A percentile compares a stretch with the other conserved stretches of the same genome.
These are phyloP conservation scores for Leptura quadrifasciata DNA, from an alignment of 2,888 invertebrate genomes.

Conservation along the genomic window DNA sequence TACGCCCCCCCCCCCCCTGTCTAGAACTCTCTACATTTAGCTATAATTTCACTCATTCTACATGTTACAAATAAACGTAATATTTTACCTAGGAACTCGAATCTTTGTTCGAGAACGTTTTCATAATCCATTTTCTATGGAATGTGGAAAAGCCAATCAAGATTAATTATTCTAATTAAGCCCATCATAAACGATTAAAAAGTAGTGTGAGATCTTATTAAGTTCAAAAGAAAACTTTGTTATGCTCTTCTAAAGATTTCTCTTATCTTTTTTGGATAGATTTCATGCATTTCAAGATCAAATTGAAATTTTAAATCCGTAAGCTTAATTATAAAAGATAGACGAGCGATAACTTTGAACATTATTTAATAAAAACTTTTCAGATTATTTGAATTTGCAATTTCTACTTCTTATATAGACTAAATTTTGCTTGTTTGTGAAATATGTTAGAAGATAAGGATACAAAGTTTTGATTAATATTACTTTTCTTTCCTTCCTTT, in stretches of 20 bases:
- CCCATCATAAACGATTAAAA: neutral
- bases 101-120: neutral
- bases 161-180: neutral
- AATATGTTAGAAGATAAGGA: slow-evolving; percentile 20
- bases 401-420: slow-evolving; percentile 8
- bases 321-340: slow-evolving; percentile 34
- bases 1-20: too few relatives aligned
- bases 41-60: neutral
- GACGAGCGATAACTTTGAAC: slow-evolving; percentile 26
- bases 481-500: slow-evolving; percentile 22
- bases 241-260: neutral
- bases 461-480: slow-evolving; percentile 26
- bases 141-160: neutral
- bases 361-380: slow-evolving; percentile 39
- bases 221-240: neutral
- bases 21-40: neutral
- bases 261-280: neutral
- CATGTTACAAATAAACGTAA: neutral
- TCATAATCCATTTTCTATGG: slow-evolving; percentile 2
- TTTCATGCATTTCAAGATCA: slow-evolving; percentile 13
- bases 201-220: slow-evolving; percentile 20
- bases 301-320: slow-evolving; percentile 22
- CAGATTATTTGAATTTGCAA: slow-evolving; percentile 15
- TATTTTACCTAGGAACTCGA: neutral
- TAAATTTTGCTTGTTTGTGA: slow-evolving; percentile 32